Evolutionary conservation across 2,888 invertebrate genomes (phyloP), one percentile per base, ranked within the genome.

Genomic region (Parnassius apollo): DNA sequence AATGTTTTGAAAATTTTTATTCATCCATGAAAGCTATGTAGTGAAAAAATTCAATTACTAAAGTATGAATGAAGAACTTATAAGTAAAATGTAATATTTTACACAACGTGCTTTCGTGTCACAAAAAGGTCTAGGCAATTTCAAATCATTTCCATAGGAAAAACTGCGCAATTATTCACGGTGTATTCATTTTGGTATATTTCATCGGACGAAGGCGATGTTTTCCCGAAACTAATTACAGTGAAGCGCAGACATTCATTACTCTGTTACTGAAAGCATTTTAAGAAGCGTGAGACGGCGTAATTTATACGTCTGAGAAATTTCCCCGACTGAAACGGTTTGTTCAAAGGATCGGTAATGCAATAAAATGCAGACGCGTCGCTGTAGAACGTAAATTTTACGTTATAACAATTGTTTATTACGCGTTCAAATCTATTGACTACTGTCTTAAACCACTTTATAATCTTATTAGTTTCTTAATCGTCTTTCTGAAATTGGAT

Each of bases 351-450:
- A 78, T 80, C 70, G 76, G 77, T 80, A 80, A 80, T 80, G 80
- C 81, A 83, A 84, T 84, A 82, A 82, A 83, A 78, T 79, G 80
- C 81, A 81, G 79, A 78, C 79, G 73, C 76, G 68, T 64, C 54
- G 53, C 62, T 48, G 22, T 70, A 75, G 70, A 61, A 74, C 65
- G 77, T 78, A 77, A 75, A 55, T 48, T 71, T 25, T 56, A 57
- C 56, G 56, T 52, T 58, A 54, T 57, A 59, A 61, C 42, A 48
- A 49, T 42, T 58, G 46, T 55, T 42, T 44, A 64, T 58, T 22
- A 25, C 11, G 25, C 25, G 13, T 46, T 56, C 25, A 25, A 56
- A n/a, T 56, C 9, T n/a, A 25, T 46, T 46, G 12, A 18, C 11
- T 13, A 13, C 22, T 1, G 12, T 25, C 45, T 45, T 46, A 12